Evolutionary conservation across 2,113 vertebrate species (phyloP), one percentile per base, ranked within the genome.

Genomic region (Morphnarchus princeps): DNA sequence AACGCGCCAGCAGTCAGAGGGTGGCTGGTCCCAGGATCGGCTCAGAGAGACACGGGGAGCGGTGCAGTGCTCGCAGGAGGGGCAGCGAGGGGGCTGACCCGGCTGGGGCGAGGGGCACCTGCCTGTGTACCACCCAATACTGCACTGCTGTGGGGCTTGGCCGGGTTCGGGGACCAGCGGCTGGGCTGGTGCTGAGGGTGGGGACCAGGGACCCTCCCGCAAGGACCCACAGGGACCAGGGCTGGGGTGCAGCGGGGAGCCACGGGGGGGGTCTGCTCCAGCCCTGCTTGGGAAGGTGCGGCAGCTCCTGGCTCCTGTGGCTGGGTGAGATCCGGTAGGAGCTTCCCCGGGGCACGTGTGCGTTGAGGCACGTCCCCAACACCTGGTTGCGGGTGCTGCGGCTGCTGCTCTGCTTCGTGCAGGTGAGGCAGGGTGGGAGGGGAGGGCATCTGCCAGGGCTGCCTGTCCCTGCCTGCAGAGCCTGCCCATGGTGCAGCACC

Each of bases 1-100:
- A 28, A 13, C 0, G 3, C 0, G 1, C 29, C 2, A 2, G 36
- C 65, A 71, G 65, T 24, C n/a, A 43, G 72, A 36, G 57, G 16
- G 47, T 1, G 10, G 49, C 36, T 65, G 59, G 43, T 16, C 13
- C 36, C 2, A 5, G 26, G 32, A 16, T 24, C 4, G 5, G 38
- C 36, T 43, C 31, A 8, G 52, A 26, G 12, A 31, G n/a, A 49
- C 8, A 29, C 5, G 6, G n/a, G 62, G 29, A 77, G 57, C 13
- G 2, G 29, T 19, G 65, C 1, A 3, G 65, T 54, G 74, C 40
- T 63, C 5, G 3, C 57, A 34, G 40, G 57, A 52, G 14, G 24
- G 58, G 47, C 47, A 47, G 57, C 4, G 7, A 36, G 2, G 12
- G 54, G 43, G 32, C 32, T 28, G 55, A 26, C 16, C 18, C 2